A percentile compares a stretch with the other conserved stretches of the same genome.
Evolutionary conservation across 2,888 invertebrate genomes (phyloP).

Genomic region (Orthonevra nobilis): DNA sequence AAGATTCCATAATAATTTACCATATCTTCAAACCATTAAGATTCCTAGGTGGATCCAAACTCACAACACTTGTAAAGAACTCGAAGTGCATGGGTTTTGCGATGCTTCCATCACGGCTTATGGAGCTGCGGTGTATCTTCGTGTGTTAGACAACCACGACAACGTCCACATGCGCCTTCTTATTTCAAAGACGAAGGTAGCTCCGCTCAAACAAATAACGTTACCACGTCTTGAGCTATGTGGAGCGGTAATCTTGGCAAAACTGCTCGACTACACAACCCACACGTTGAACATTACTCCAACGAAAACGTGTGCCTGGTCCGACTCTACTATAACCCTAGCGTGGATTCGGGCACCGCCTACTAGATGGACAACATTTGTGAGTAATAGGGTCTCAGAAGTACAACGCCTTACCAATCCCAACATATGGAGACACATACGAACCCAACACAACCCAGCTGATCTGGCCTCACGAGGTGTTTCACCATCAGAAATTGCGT

Average conservation of each 20-base stretch:
- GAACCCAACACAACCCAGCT: background rate
- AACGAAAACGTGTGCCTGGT: background rate
- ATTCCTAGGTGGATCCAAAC: too few relatives aligned
- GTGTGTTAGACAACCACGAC: too few relatives aligned
- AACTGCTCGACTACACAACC: background rate
- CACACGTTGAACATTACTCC: background rate
- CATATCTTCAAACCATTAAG: too few relatives aligned
- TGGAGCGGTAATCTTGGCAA: background rate
- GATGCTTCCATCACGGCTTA: too few relatives aligned
- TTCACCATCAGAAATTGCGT: background rate
- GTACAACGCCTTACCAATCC: background rate
- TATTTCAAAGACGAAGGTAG: too few relatives aligned
- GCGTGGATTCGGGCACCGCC: background rate
- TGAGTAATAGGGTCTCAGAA: background rate
- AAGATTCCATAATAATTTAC: too few relatives aligned
- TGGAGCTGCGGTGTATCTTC: too few relatives aligned
- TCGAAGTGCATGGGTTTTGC: too few relatives aligned
- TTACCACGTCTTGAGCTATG: too few relatives aligned
- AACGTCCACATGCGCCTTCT: too few relatives aligned
- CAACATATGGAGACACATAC: background rate
- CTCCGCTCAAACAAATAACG: too few relatives aligned
- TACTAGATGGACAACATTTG: conserved; percentile 2
- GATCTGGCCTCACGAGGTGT: conserved; percentile 3
- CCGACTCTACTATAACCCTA: conserved; percentile 1
- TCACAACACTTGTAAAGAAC: too few relatives aligned